Percentiles rank a stretch among this genome's conserved stretches.
Conservation (phyloP, 37 sponge, comb jelly and placozoan genomes). For the Tethya wilhelma region DNA sequence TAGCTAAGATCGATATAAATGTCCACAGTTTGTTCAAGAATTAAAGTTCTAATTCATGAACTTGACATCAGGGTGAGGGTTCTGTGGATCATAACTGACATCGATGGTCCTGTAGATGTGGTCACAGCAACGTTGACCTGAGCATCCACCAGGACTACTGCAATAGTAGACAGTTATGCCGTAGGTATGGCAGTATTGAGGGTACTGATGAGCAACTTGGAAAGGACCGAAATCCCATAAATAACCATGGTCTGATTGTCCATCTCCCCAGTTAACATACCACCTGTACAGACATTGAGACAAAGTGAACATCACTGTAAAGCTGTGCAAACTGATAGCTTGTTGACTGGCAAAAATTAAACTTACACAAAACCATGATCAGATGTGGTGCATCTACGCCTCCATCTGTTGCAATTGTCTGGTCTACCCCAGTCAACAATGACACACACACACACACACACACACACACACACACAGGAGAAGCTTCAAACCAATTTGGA, state of each 20-base stretch:
- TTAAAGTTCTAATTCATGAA: background rate
- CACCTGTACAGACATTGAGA: slow-evolving; percentile 17
- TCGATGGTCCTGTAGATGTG: slow-evolving; percentile 12
- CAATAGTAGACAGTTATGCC: slow-evolving; percentile 39
- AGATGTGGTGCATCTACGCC: slow-evolving; percentile 9
- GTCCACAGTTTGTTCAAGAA: no score
- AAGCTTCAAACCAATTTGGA: no score
- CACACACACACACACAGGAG: no score
- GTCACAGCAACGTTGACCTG: slow-evolving; percentile 7
- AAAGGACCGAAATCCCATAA: slow-evolving; percentile 23
- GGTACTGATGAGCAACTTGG: slow-evolving; percentile 46
- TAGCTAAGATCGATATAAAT: no score
- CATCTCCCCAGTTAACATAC: slow-evolving; percentile 46
- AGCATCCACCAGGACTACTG: slow-evolving; percentile 4
- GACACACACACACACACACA: no score
- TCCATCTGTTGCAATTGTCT: background rate
- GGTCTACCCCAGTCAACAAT: slow-evolving; percentile 38
- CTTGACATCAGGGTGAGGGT: slow-evolving; percentile 10
- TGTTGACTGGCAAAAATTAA: background rate
- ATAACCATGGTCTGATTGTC: background rate
- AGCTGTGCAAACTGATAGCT: background rate
- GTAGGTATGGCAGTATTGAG: slow-evolving; percentile 2
- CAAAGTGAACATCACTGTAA: background rate
- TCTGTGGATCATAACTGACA: slow-evolving; percentile 31
- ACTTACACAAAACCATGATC: slow-evolving; percentile 36